Base-by-base conservation (phyloP, 1,140 invertebrate genomes). In the Bradysia coprophila region DNA sequence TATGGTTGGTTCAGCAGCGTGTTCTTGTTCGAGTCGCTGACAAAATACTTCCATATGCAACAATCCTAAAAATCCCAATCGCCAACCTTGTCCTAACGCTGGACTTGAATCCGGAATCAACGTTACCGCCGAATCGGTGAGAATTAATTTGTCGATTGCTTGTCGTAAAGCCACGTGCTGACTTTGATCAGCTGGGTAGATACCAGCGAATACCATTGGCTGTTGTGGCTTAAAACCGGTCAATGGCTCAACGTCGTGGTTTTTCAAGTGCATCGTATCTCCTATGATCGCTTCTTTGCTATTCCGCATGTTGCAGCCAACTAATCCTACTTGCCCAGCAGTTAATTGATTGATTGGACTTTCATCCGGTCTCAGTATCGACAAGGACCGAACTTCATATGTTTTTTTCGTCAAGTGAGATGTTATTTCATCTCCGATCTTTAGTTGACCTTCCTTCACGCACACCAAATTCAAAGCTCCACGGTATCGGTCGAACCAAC, bases 31-130 rank as follows among this genome's bases (percentile, higher is more conserved):
- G 19, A 98, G 63, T 19, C 94, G 66, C 59, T 97, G 91, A 44
- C 74, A 81, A 55, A 97, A 97, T 1, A 97, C 92, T 62, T 98
- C 93, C 71, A 98, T 78, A 58, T 98, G 94, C 6, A 98, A 64
- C 3, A 97, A 63, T 0, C 94, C 94, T 4, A 97, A 65, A 62
- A 97, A 98, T 4, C 92, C 93, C 23, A 94, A 58, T 37, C 88
- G 70, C 82, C 86, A 98, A 28, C 93, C 94, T 59, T 88, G 80
- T 11, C 95, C 95, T 37, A 98, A 63, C 3, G 91, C 91, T 44
- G 85, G 76, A 71, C 90, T 92, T 2, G 76, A 77, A 62, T 95
- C 90, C 19, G 75, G 51, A 38, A 63, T 65, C 1, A 93, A 62
- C 16, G 70, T 72, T 2, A 98, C 91, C 52, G 87, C 90, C 38